A percentile compares a stretch with the other conserved stretches of the same genome.
phyloP scores from a whole-genome alignment of 2,888 invertebrate species.

The Caenorhabditis doughertyi region DNA sequence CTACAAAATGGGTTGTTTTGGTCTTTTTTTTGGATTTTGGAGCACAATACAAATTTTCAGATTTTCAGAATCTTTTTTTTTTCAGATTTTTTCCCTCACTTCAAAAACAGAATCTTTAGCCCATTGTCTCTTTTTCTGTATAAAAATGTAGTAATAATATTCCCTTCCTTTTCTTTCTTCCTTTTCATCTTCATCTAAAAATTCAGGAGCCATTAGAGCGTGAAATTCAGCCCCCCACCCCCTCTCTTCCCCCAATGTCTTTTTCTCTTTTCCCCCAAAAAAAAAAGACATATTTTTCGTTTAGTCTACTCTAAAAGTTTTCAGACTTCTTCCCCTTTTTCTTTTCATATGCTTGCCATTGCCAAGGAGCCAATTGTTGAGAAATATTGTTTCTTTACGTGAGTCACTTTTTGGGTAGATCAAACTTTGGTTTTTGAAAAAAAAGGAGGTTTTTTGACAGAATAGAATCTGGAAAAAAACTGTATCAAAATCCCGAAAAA shows the following conservation, averaged over 20 bases:
- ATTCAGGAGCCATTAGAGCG: conserved; percentile 39
- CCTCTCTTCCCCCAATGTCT: background rate
- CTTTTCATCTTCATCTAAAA: background rate
- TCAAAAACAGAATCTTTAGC: background rate
- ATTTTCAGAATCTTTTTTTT: too few species aligned
- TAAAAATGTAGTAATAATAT: background rate
- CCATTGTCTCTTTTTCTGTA: background rate
- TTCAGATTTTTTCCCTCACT: background rate
- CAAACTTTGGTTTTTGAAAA: too few species aligned
- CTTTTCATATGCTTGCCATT: conserved; percentile 14
- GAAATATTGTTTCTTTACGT: conserved; percentile 63
- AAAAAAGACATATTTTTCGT: conserved; percentile 1
- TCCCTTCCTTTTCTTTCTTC: background rate
- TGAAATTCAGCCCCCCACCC: conserved; percentile 20
- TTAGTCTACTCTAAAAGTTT: background rate
- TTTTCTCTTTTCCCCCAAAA: background rate
- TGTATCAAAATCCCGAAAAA: too few species aligned
- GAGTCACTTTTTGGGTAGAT: conserved; percentile 10
- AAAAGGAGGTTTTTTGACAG: too few species aligned
- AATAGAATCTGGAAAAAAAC: too few species aligned
- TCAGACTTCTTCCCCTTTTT: background rate
- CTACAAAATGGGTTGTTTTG: too few species aligned
- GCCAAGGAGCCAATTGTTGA: conserved; percentile 31
- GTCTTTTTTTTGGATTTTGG: too few species aligned
- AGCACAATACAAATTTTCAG: too few species aligned